These are phyloP conservation scores for Eudasyphora cyanicolor DNA, from an alignment of 2,888 invertebrate species.

Conservation along the genomic window DNA sequence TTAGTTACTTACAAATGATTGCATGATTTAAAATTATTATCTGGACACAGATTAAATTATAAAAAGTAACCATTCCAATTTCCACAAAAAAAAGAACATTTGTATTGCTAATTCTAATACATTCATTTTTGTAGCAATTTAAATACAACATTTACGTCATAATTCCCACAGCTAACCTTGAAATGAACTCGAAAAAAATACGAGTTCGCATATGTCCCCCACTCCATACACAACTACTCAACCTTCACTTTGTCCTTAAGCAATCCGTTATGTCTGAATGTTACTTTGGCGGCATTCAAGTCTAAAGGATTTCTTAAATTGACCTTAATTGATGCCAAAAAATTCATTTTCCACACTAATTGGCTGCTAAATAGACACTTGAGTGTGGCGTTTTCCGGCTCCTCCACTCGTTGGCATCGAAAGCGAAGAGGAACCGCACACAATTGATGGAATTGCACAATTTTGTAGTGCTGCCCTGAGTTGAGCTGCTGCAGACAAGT, in stretches of 20 bases:
- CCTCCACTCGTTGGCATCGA: not conserved
- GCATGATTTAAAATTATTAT: not conserved
- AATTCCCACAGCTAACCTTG: too few relatives aligned
- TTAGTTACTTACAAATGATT: too few relatives aligned
- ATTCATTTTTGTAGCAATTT: not conserved
- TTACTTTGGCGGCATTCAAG: not conserved
- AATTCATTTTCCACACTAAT: slow-evolving; percentile 23
- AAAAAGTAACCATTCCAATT: too few relatives aligned
- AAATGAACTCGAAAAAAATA: too few relatives aligned
- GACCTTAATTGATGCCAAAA: slow-evolving; percentile 26
- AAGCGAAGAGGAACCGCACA: not conserved
- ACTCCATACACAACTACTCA: not conserved
- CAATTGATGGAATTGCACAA: slow-evolving; percentile 18
- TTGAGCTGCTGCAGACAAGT: slow-evolving; percentile 17
- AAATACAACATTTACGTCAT: too few relatives aligned
- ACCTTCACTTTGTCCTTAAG: not conserved
- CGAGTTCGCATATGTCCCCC: too few relatives aligned
- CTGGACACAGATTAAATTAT: not conserved
- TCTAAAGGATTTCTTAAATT: slow-evolving; percentile 12
- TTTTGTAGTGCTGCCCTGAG: too few relatives aligned
- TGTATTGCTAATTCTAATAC: too few relatives aligned
- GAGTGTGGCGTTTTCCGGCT: not conserved
- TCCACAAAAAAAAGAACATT: too few relatives aligned
- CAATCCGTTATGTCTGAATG: not conserved
- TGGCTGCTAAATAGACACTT: slow-evolving; percentile 32